Base-by-base conservation (phyloP, 2,113 vertebrate genomes). In the Pitta sordida region DNA sequence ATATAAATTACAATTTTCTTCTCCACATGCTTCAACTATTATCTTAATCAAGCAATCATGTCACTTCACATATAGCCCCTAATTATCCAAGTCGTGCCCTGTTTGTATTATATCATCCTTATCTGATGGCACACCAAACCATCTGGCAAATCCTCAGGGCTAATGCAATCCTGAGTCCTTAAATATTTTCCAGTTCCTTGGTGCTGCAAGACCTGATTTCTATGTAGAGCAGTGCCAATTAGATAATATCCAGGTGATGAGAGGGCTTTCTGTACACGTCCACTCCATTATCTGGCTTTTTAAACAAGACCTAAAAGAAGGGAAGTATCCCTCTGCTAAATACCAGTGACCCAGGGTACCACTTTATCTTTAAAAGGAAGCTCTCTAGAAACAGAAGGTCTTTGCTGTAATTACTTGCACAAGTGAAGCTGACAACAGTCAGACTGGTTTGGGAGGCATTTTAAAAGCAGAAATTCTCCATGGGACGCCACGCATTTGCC, bases 21-120 rank as follows among this genome's bases (percentile, higher is more conserved):
- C 95, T 92, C 94, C 90, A 84, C 95, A 92, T 94, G 95, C 75
- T 92, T 83, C 87, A 83, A 94, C 95, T 92, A 96, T 96, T 97
- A 96, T 94, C 85, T 97, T 90, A 97, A 97, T 96, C 92, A 97
- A 94, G 95, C 87, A 96, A 97, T 96, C 95, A 90, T 85, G 34
- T 78, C 85, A 79, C 76, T 94, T 97, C 90, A 88, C 90, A 83
- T 92, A 94, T 92, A 94, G 95, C 93, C 94, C 83, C 29, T 86
- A 83, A 83, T 96, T 97, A 96, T 32, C 91, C 89, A 65, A 95
- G 90, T 94, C 76, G 65, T 96, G 94, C 88, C 88, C 93, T 96
- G 93, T 94, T 93, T 96, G 92, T 95, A 67, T 95, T 94, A 93
- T 95, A 93, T 60, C 65, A 86, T 87, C 87, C 59, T 53, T 83